These are phyloP conservation scores for Hydropsyche tenuis DNA, from an alignment of 1,140 invertebrate genomes.

Conservation along the genomic window DNA sequence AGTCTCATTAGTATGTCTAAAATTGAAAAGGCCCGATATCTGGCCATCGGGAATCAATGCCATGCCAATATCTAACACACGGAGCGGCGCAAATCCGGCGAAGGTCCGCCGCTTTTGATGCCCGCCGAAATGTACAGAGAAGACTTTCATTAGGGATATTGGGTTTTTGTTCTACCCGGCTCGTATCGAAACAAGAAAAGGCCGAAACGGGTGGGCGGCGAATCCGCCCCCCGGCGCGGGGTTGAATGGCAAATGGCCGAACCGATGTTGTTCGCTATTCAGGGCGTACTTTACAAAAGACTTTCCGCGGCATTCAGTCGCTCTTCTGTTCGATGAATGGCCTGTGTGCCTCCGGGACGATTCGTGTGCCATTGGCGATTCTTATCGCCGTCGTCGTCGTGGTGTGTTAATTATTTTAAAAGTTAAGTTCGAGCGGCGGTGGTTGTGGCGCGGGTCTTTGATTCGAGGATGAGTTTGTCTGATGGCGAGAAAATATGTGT, in stretches of 20 bases:
- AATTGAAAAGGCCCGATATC: too few species aligned
- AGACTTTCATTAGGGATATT: slow-evolving; percentile 50
- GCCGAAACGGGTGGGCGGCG: slow-evolving; percentile 38
- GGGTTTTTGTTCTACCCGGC: slow-evolving; percentile 48
- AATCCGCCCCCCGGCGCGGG: too few species aligned
- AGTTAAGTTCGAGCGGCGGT: slow-evolving; percentile 22
- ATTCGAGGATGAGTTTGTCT: too few species aligned
- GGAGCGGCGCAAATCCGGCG: too few species aligned
- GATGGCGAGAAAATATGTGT: too few species aligned
- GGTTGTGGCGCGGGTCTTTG: slow-evolving; percentile 26
- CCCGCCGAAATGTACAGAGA: neutral
- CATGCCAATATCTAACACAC: too few species aligned
- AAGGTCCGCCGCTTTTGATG: too few species aligned
- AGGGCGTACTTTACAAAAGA: slow-evolving; percentile 32
- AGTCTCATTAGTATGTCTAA: too few species aligned
- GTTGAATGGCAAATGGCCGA: too few species aligned
- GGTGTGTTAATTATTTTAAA: slow-evolving; percentile 45
- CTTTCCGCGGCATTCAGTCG: slow-evolving; percentile 26
- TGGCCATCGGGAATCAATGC: too few species aligned
- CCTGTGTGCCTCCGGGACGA: slow-evolving; percentile 28
- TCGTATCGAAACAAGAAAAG: slow-evolving; percentile 43
- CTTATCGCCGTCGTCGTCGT: slow-evolving; percentile 13
- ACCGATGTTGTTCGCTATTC: slow-evolving; percentile 31
- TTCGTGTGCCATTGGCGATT: slow-evolving; percentile 37
- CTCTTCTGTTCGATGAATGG: neutral